phyloP scores from a whole-genome alignment of 2,888 invertebrate genomes.

The Ormyrus thymus region DNA sequence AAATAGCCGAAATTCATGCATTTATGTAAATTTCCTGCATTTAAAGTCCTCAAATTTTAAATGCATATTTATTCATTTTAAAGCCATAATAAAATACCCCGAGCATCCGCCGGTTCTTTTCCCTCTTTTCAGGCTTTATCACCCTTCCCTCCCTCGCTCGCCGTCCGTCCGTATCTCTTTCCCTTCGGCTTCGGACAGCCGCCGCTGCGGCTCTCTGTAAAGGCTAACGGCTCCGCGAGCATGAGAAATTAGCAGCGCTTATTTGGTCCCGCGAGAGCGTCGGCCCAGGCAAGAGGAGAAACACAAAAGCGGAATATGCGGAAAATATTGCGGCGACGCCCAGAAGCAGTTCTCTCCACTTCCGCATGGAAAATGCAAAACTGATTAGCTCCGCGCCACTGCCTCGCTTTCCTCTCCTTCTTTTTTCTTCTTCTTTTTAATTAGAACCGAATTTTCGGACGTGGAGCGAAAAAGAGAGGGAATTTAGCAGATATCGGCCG shows the following conservation, averaged over 20 bases:
- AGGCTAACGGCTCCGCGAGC: constrained; percentile 14
- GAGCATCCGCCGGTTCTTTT: background rate
- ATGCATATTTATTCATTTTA: constrained; percentile 44
- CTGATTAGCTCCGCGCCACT: constrained; percentile 9
- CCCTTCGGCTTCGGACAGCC: background rate
- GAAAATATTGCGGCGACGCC: constrained; percentile 17
- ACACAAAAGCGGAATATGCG: constrained; percentile 14
- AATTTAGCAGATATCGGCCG: too few relatives aligned
- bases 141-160: constrained; percentile 16
- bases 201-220: background rate
- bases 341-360: background rate
- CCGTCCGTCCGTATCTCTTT: constrained; percentile 5
- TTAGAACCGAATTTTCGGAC: background rate
- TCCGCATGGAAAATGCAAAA: constrained; percentile 21
- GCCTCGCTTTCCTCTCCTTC: too few relatives aligned
- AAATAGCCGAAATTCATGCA: constrained; percentile 17
- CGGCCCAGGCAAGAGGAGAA: background rate
- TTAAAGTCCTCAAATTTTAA: constrained; percentile 32
- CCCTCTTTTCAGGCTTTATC: constrained; percentile 4
- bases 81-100: constrained; percentile 41
- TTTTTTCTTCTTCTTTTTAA: too few relatives aligned
- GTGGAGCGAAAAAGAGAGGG: too few relatives aligned
- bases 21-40: constrained; percentile 35
- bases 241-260: constrained; percentile 52
- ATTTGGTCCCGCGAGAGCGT: constrained; percentile 32